Evolutionary conservation across 2,888 invertebrate genomes (phyloP), one percentile per base, ranked within the genome.

Genomic region (Acrobasis consociella): DNA sequence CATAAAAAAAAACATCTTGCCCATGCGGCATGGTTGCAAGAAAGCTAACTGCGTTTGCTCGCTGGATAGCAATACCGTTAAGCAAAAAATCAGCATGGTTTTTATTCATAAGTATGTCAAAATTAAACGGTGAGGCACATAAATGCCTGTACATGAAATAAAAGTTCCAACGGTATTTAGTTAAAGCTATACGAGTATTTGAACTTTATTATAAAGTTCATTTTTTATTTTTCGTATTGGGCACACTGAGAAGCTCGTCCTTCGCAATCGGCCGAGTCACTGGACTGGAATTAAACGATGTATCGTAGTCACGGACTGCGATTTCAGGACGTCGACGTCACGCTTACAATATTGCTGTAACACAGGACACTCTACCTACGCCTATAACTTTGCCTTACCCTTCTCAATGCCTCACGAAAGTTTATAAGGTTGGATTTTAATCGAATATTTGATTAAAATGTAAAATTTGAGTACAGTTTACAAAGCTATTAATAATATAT

Each of bases 281-380:
- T 77, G 78, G 84, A 82, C 83, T 85, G 85, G 88, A 89, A 89
- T 89, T 87, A 90, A 90, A 86, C 88, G 89, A 89, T 90, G 87
- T 90, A 90, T 89, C 81, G 89, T 80, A 83, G 84, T 86, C 86
- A 87, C 83, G 85, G 82, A 81, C 76, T 76, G 72, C 84, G 83
- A 82, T 82, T 85, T 77, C 76, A 77, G 80, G 78, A 80, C 81
- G 82, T 83, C 82, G 78, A 80, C 81, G 82, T 83, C 82, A 79
- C 77, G 74, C 78, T 65, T 75, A 67, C 80, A 80, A 81, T 83
- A 82, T 81, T 85, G 81, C 81, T 83, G 80, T 80, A 78, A 76
- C 70, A 73, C 67, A 68, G 72, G 70, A 68, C 69, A 68, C 71
- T 71, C 72, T 73, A 69, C 75, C 75, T 74, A 31, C 31, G 68